Conservation (phyloP, 35 echinoderm and acorn worm genomes). For the Ophioderma brevispina region DNA sequence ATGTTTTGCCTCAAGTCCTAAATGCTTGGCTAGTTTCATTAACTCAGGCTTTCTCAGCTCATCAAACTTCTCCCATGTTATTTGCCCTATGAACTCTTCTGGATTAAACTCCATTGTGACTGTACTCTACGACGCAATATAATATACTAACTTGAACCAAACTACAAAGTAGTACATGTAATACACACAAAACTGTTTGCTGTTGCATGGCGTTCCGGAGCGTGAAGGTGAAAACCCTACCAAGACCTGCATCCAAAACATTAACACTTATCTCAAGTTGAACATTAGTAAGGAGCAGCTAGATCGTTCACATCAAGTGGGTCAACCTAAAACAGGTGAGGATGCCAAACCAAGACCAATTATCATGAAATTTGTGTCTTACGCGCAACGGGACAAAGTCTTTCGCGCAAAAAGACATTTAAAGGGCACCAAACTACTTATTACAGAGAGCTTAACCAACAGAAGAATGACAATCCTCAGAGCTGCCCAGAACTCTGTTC, state of each 20-base stretch:
- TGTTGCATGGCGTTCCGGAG: constrained; percentile 44
- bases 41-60: no score
- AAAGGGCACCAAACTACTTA: not conserved
- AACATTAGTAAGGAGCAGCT: constrained; percentile 18
- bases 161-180: no score
- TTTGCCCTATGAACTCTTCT: no score
- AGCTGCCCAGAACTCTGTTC: not conserved
- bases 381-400: not conserved
- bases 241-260: not conserved
- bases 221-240: constrained; percentile 29
- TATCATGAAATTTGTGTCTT: not conserved
- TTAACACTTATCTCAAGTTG: not conserved
- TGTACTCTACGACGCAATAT: no score
- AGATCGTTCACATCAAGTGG: constrained; percentile 36
- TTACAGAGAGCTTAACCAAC: not conserved
- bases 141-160: no score
- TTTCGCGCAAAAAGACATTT: not conserved
- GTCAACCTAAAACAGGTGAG: not conserved
- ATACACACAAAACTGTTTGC: constrained; percentile 29
- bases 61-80: no score
- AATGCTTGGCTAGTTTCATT: no score
- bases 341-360: not conserved
- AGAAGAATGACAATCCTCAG: not conserved
- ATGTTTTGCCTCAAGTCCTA: no score
- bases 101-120: no score